phyloP scores from a whole-genome alignment of 1,140 invertebrate species.

The Probaryconus sp. region DNA sequence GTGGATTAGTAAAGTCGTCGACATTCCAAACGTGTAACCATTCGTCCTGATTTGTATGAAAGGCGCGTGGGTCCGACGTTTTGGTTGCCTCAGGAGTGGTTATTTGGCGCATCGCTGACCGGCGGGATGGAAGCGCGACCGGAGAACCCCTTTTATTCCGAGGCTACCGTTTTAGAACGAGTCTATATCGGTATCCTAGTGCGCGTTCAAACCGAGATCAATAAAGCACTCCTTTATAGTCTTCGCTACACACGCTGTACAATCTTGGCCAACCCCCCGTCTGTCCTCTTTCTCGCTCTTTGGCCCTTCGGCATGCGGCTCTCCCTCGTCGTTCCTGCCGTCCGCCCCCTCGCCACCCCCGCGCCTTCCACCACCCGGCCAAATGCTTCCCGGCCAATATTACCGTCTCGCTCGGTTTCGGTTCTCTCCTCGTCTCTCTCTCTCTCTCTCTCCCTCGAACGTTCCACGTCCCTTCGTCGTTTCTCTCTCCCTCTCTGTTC shows the following conservation, averaged over 20 bases:
- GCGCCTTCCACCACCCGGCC: conserved; percentile 35
- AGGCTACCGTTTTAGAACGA: conserved; percentile 61
- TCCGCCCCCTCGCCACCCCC: not conserved
- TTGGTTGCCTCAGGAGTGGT: no score
- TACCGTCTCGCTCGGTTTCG: not conserved
- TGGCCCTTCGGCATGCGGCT: conserved; percentile 38
- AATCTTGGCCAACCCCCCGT: conserved; percentile 71
- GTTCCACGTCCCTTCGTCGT: conserved; percentile 25
- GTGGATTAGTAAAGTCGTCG: no score
- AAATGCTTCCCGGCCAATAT: conserved; percentile 41
- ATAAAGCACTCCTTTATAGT: conserved; percentile 78
- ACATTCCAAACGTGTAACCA: no score
- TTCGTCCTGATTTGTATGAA: not conserved
- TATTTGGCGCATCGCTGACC: conserved; percentile 21
- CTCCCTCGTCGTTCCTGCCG: conserved; percentile 41
- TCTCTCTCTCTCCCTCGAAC: conserved; percentile 4
- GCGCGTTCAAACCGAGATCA: conserved; percentile 77
- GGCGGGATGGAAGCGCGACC: conserved; percentile 39
- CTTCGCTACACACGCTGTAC: conserved; percentile 74
- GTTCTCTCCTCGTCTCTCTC: conserved; percentile 17
- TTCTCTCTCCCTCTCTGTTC: not conserved
- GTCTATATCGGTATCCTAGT: conserved; percentile 76
- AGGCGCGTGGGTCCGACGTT: conserved; percentile 3
- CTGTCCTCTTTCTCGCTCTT: conserved; percentile 57
- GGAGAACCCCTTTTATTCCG: conserved; percentile 56